A percentile compares a stretch with the other conserved stretches of the same genome.
These are phyloP conservation scores for Beroe forskalii DNA, from an alignment of 37 sponge, comb jelly and placozoan genomes.

Conservation along the genomic window DNA sequence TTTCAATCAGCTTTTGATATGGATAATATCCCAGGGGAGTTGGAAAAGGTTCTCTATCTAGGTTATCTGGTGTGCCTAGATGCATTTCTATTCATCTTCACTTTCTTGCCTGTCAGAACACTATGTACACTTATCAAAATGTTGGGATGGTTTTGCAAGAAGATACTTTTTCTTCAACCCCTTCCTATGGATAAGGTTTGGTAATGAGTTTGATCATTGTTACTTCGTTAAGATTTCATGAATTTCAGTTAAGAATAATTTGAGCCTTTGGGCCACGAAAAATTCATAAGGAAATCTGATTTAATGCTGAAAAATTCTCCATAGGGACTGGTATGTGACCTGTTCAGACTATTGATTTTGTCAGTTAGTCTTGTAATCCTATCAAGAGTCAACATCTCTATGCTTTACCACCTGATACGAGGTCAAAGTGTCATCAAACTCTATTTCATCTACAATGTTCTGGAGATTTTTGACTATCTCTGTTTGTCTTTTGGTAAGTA, in stretches of 20 bases:
- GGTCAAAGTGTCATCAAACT: constrained; percentile 93
- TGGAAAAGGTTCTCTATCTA: constrained; percentile 51
- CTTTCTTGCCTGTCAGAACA: constrained; percentile 85
- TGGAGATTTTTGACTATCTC: constrained; percentile 76
- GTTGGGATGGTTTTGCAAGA: constrained; percentile 59
- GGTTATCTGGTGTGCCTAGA: constrained; percentile 88
- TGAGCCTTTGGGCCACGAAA: no score
- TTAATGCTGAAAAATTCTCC: no score
- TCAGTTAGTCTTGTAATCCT: constrained; percentile 17
- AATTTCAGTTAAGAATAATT: no score
- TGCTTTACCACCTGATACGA: constrained; percentile 87
- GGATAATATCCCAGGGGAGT: constrained; percentile 28
- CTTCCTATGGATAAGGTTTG: constrained; percentile 47
- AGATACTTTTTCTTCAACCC: background rate
- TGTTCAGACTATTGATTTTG: constrained; percentile 19
- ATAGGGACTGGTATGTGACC: constrained; percentile 31
- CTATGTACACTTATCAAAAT: constrained; percentile 67
- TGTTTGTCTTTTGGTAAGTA: constrained; percentile 59
- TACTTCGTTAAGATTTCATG: no score
- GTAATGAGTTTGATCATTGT: no score
- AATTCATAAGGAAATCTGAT: no score
- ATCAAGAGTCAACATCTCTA: constrained; percentile 78
- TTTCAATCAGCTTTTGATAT: background rate
- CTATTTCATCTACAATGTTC: constrained; percentile 95
- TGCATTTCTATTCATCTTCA: constrained; percentile 86